Evolutionary conservation across 2,888 invertebrate species (phyloP).

Genomic region (Oscheius onirici): DNA sequence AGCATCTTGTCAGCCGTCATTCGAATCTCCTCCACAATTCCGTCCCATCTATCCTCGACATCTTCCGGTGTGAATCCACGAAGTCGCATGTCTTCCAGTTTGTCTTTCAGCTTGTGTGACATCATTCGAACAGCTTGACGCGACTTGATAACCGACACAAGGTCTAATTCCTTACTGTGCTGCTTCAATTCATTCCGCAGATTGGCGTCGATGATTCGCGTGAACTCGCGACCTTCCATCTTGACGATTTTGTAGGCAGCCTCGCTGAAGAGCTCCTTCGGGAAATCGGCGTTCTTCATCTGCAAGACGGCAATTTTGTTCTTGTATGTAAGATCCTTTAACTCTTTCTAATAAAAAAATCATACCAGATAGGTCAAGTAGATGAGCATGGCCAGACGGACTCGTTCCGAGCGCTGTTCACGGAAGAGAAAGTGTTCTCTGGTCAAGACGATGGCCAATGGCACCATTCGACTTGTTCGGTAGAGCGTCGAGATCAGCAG

Average conservation of each 20-base stretch:
- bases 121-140: constrained; percentile 42
- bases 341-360: too few relatives aligned
- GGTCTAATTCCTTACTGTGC: constrained; percentile 20
- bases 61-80: constrained; percentile 25
- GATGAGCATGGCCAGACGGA: constrained; percentile 39
- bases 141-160: constrained; percentile 39
- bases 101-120: constrained; percentile 28
- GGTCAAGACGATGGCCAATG: constrained; percentile 23
- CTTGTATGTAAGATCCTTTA: too few relatives aligned
- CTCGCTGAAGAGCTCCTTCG: constrained; percentile 33
- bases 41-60: constrained; percentile 24
- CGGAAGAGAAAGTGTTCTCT: constrained; percentile 12
- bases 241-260: constrained; percentile 23
- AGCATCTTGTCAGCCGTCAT: constrained; percentile 18
- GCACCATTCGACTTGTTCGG: constrained; percentile 20
- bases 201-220: constrained; percentile 21
- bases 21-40: constrained; percentile 8
- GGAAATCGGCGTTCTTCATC: constrained; percentile 30
- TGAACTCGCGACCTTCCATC: constrained; percentile 13
- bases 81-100: constrained; percentile 34
- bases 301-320: too few relatives aligned
- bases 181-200: constrained; percentile 33
- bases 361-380: constrained; percentile 31
- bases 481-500: neutral
- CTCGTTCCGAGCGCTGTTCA: constrained; percentile 29